Conservation (phyloP, 2,888 invertebrate genomes). For the Trilocha varians region DNA sequence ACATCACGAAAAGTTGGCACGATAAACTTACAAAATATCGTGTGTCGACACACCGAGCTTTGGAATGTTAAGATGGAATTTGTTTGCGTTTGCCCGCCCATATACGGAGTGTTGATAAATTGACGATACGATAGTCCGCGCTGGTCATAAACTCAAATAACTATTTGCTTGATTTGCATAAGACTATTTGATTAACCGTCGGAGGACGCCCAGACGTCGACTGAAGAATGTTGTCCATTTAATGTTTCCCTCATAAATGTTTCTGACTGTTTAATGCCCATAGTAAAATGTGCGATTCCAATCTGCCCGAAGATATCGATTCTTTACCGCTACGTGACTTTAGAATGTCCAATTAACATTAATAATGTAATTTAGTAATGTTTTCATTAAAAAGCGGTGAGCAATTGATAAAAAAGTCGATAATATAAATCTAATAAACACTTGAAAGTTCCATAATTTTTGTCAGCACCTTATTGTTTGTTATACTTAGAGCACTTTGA, state of each 20-base stretch:
- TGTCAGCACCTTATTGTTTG: no score
- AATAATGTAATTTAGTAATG: constrained; percentile 43
- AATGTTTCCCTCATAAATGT: constrained; percentile 46
- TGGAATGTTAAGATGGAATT: constrained; percentile 34
- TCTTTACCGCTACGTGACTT: constrained; percentile 47
- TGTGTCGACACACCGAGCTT: constrained; percentile 32
- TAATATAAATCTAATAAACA: no score
- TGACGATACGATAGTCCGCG: constrained; percentile 28
- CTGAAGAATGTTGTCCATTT: constrained; percentile 49
- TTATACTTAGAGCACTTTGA: no score
- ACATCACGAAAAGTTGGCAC: constrained; percentile 17
- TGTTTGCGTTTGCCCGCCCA: constrained; percentile 33
- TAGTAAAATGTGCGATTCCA: constrained; percentile 39
- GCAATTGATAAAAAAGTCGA: no score
- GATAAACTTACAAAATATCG: constrained; percentile 38
- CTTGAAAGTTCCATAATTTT: no score
- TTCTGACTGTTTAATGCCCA: constrained; percentile 38
- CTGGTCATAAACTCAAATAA: constrained; percentile 49
- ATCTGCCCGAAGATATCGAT: constrained; percentile 37
- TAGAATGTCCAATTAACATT: constrained; percentile 49
- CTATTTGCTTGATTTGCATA: constrained; percentile 57
- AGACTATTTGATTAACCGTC: constrained; percentile 44
- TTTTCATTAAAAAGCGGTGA: constrained; percentile 32
- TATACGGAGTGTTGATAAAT: constrained; percentile 47
- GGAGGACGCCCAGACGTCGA: constrained; percentile 35